Base-by-base conservation (phyloP, 2,113 vertebrate species). In the Pongo abelii region DNA sequence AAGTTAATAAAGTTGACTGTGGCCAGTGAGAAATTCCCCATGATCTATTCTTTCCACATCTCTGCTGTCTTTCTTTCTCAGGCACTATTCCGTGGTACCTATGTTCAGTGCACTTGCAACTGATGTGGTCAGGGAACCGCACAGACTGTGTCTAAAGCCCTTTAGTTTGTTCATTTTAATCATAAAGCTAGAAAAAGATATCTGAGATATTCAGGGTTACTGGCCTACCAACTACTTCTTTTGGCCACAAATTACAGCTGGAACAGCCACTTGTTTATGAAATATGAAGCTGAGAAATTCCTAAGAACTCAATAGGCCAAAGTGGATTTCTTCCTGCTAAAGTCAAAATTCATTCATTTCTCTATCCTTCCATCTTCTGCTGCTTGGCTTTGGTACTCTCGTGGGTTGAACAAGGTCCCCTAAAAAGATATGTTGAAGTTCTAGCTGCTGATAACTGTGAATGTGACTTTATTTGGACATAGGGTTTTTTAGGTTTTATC, bases 161-260 rank as follows among this genome's bases (percentile, higher is more conserved):
- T 69, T 90, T 77, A 61, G n/a, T 38, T 75, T 95, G 9, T 22
- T 61, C 90, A 35, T 75, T 97, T 96, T 84, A 85, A 93, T 93
- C 86, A 70, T 2, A 16, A 87, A 93, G 13, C 4, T 57, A 94
- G 69, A 89, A 94, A 90, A 90, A 79, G 38, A 32, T 50, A 35
- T 40, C 43, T 64, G 69, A 50, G 48, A 75, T 64, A 17, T 57
- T 79, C 40, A 57, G 18, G 30, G 11, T 30, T 92, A 92, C 30
- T 78, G 30, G 35, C 74, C 30, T 48, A 14, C 13, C 12, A 75
- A 43, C 23, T 12, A 30, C 16, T 69, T 35, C 57, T 79, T 96
- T 22, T 84, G 93, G 10, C 30, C 61, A 77, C n/a, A 72, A 67
- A 94, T 91, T 55, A 64, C 6, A 97, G 32, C 27, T 38, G 40